Percentiles rank a stretch among this genome's conserved stretches.
These are phyloP conservation scores for Drosophila phalerata DNA, from an alignment of 2,888 invertebrate genomes.

Conservation along the genomic window DNA sequence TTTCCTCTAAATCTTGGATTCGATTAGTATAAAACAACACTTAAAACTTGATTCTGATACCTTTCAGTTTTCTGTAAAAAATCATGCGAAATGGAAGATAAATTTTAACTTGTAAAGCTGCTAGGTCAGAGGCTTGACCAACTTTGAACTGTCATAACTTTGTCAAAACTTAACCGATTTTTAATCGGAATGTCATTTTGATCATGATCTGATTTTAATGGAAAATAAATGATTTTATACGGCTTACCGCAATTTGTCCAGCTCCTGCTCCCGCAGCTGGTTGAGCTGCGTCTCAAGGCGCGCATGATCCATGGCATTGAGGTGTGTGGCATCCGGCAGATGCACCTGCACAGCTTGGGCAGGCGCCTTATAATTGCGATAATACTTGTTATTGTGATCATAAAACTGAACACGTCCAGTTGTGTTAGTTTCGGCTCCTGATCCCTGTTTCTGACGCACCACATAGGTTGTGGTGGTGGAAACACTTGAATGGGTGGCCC, in stretches of 20 bases:
- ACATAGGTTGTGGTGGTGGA: slow-evolving; percentile 40
- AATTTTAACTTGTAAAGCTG: too few species aligned
- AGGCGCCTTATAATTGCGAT: slow-evolving; percentile 82
- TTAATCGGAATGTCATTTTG: too few species aligned
- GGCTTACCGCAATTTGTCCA: slow-evolving; percentile 68
- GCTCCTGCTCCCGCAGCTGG: slow-evolving; percentile 68
- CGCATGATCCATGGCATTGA: slow-evolving; percentile 82
- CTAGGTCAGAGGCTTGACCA: too few species aligned
- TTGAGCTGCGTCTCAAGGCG: slow-evolving; percentile 68
- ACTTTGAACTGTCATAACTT: too few species aligned
- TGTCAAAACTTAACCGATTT: too few species aligned
- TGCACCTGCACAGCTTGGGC: slow-evolving; percentile 82
- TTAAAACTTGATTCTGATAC: too few species aligned
- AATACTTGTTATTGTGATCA: slow-evolving; percentile 86
- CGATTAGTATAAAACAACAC: too few species aligned
- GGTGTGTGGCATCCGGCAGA: slow-evolving; percentile 55
- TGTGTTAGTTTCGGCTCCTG: neutral
- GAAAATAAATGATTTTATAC: too few species aligned
- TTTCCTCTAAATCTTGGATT: too few species aligned
- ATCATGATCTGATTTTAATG: too few species aligned
- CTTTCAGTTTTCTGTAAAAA: too few species aligned
- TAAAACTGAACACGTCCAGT: slow-evolving; percentile 84
- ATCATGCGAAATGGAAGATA: too few species aligned
- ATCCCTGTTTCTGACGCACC: slow-evolving; percentile 20
- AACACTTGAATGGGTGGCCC: slow-evolving; percentile 30